phyloP scores from a whole-genome alignment of 2,113 vertebrate genomes.

The Ptyas mucosa region DNA sequence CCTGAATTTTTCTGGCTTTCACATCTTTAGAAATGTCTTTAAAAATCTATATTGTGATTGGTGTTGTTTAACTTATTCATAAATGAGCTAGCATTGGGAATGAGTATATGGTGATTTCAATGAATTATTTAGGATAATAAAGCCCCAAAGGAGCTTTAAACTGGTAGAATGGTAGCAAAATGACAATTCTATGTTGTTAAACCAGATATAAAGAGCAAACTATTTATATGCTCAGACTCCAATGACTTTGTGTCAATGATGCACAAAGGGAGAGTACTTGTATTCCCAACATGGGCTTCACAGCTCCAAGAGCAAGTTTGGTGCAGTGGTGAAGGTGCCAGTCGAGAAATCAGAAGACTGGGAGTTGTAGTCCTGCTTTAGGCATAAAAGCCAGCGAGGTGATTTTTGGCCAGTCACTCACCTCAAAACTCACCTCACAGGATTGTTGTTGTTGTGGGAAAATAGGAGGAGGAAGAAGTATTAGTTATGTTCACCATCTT shows the following conservation, averaged over 20 bases:
- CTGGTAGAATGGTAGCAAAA: neutral
- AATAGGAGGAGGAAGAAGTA: neutral
- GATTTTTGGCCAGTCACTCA: neutral
- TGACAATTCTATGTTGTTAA: neutral
- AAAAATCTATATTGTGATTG: neutral
- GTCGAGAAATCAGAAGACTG: neutral
- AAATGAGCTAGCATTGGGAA: neutral
- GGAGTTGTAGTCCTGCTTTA: neutral
- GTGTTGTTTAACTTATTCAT: neutral
- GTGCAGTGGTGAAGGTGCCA: neutral
- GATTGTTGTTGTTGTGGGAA: neutral
- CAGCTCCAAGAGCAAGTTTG: neutral
- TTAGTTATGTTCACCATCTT: neutral
- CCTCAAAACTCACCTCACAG: neutral
- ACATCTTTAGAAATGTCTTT: neutral
- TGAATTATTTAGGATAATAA: neutral
- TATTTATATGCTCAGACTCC: neutral
- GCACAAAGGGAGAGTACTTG: neutral
- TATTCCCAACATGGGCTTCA: neutral
- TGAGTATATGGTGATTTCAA: neutral
- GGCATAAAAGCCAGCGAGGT: neutral
- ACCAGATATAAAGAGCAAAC: neutral
- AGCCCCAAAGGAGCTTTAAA: neutral
- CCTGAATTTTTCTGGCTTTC: neutral
- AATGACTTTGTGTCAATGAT: neutral